Evolutionary conservation across 2,888 invertebrate species (phyloP).

Genomic region (Syrista parreyssii): DNA sequence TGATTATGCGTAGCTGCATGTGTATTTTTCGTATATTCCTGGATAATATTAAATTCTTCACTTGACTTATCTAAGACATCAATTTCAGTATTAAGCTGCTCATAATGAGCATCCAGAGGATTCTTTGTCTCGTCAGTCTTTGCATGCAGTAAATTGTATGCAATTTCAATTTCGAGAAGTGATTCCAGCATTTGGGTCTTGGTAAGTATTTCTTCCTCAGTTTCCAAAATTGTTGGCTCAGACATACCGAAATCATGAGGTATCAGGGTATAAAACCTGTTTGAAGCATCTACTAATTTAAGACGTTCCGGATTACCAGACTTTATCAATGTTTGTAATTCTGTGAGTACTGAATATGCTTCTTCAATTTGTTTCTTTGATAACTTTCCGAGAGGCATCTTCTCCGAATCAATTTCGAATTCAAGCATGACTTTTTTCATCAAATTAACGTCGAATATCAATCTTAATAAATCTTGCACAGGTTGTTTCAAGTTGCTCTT

Average conservation of each 20-base stretch:
- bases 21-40: conserved; percentile 88
- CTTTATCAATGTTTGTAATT: conserved; percentile 73
- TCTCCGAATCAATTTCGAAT: conserved; percentile 96
- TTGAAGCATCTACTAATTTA: conserved; percentile 85
- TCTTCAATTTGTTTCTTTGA: conserved; percentile 89
- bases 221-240: conserved; percentile 84
- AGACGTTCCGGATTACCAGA: conserved; percentile 64
- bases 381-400: conserved; percentile 98
- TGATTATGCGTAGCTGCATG: conserved; percentile 90
- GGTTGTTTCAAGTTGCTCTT: conserved; percentile 78
- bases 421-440: conserved; percentile 96
- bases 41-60: conserved; percentile 80
- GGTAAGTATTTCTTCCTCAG: conserved; percentile 76
- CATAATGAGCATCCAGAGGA: conserved; percentile 88
- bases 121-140: conserved; percentile 68
- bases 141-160: conserved; percentile 85
- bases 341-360: conserved; percentile 85
- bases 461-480: conserved; percentile 84
- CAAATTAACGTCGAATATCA: conserved; percentile 89
- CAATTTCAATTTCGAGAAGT: conserved; percentile 93
- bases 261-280: conserved; percentile 93
- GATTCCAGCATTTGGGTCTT: conserved; percentile 90
- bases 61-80: conserved; percentile 74
- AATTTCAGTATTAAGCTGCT: conserved; percentile 86
- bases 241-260: conserved; percentile 94